Percentiles rank a stretch among this genome's conserved stretches.
Conservation (phyloP, 64 coral and sea anemone genomes). For the Hydrozoanthus tunicans region DNA sequence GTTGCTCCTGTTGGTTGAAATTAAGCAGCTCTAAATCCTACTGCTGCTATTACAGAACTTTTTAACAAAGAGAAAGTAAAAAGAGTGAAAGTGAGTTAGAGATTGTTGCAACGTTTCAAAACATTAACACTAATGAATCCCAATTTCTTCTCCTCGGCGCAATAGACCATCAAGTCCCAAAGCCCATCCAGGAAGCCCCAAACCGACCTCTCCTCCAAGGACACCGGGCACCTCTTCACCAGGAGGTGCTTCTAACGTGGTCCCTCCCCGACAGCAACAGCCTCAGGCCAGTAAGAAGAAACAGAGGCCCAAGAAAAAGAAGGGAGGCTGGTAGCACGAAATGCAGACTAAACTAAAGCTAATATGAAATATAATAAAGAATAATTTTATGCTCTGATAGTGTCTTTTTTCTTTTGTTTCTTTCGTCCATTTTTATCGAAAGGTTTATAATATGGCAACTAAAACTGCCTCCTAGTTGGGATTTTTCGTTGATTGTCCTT, state of each 20-base stretch:
- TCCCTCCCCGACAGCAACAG: conserved; percentile 93
- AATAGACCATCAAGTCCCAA: conserved; percentile 49
- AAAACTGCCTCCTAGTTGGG: not conserved
- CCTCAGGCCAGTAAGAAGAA: conserved; percentile 95
- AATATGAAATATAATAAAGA: conserved; percentile 24
- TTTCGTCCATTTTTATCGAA: too few relatives aligned
- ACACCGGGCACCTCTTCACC: conserved; percentile 51
- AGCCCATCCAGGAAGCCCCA: conserved; percentile 63
- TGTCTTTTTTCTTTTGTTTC: not conserved
- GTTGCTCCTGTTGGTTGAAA: too few relatives aligned
- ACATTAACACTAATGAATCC: not conserved
- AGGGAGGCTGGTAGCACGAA: conserved; percentile 77
- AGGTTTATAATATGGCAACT: not conserved
- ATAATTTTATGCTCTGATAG: not conserved
- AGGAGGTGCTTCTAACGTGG: conserved; percentile 70
- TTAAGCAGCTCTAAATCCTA: too few relatives aligned
- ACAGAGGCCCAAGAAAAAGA: conserved; percentile 93
- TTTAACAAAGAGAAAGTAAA: too few relatives aligned
- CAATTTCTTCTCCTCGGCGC: not conserved
- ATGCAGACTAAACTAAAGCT: not conserved
- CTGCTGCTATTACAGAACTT: too few relatives aligned
- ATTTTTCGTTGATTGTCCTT: too few relatives aligned
- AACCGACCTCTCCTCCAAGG: conserved; percentile 82
- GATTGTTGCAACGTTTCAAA: too few relatives aligned
- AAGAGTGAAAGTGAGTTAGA: too few relatives aligned